Base-by-base conservation (phyloP, 2,797 vertebrate species). In the Schizothorax lantsangensis region DNA sequence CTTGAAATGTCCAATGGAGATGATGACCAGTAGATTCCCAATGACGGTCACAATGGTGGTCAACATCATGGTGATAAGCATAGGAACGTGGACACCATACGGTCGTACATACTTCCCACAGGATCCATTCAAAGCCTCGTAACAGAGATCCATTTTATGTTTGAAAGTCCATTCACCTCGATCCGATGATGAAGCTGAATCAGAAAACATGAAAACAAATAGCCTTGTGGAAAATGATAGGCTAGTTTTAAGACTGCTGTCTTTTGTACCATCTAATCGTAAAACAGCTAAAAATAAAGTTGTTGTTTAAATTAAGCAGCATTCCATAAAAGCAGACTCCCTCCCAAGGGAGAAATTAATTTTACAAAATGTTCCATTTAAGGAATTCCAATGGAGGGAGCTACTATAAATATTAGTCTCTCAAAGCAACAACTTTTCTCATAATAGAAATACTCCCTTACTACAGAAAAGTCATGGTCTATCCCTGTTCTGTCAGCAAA, bases 1-100 rank as follows among this genome's bases (percentile, higher is more conserved):
- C 78, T 92, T 94, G 88, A 94, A 95, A 88, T 94, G 90, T 0
- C 89, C 90, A 64, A 94, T 93, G 69, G 94, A 94, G 86, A 94
- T 90, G 4, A 95, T 91, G 57, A 95, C 93, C 11, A 94, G 89
- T 74, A 94, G 81, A 81, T 95, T 95, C 74, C 94, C 94, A 17
- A 93, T 62, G 6, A 95, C 64, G 0, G 66, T 94, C 30, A 92
- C 68, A 38, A 88, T 40, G 19, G 81, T 84, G 40, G 78, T 85
- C 26, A 81, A 19, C 1, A 54, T 84, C 73, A 88, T 83, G 15
- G 45, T 26, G 6, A 90, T 68, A 12, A 89, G 87, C 84, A 89
- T 88, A 2, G 79, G 86, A 45, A 80, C 19, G 36, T 88, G 81
- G 11, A 89, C 10, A 2, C 68, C 30, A 0, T 40, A 9, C 21